Base-by-base conservation (phyloP, 2,113 vertebrate genomes). In the Numida meleagris region DNA sequence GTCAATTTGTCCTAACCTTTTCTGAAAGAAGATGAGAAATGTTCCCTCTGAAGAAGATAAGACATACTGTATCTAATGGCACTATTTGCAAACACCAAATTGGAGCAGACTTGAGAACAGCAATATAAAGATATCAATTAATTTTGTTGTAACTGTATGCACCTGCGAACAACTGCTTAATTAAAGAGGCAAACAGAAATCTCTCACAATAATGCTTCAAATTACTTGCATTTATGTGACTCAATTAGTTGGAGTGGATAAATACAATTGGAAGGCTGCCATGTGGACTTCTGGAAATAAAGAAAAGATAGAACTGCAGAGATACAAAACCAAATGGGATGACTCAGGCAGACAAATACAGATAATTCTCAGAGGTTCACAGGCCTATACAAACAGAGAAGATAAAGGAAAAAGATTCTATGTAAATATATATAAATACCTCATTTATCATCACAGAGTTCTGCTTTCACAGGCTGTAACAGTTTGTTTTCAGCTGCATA, bases 131-230 rank as follows among this genome's bases (percentile, higher is more conserved):
- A 97, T 98, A 98, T 98, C 98, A 98, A 98, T 98, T 98, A 98
- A 98, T 98, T 98, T 98, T 94, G 94, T 97, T 97, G 97, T 98
- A 98, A 98, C 98, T 98, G 96, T 98, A 97, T 97, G 98, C 98
- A 98, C 98, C 98, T 98, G 98, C 96, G 98, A 98, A 97, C 97
- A 97, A 98, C 97, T 97, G 97, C 94, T 98, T 98, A 98, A 98
- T 98, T 98, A 98, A 98, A 98, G 97, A 98, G 97, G 96, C 96
- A 98, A 98, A 97, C 94, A 98, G 97, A 98, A 98, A 97, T 98
- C 97, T 98, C 97, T 98, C 95, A 96, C 96, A 98, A 97, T 97
- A 97, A 97, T 97, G 97, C 95, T 95, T 97, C 96, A 96, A 96
- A 96, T 98, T 97, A 96, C 97, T 97, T 96, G 97, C 96, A 97